phyloP scores from a whole-genome alignment of 2,113 vertebrate species.

The Pipra filicauda region DNA sequence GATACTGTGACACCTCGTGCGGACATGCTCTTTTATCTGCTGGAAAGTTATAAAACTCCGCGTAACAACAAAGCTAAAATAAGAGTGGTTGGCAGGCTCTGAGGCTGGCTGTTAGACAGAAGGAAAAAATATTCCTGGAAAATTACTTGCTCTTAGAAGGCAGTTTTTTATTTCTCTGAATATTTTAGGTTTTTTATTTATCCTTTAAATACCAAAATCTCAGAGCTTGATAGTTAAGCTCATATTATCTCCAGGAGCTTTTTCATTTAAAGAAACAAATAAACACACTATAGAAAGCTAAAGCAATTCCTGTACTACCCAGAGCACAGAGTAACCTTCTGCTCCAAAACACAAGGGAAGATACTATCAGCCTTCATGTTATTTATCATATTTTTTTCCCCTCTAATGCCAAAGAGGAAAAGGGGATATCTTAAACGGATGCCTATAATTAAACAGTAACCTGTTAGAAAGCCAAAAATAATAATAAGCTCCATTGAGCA shows the following conservation, averaged over 20 bases:
- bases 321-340: slow-evolving; percentile 9
- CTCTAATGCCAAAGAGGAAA: slow-evolving; percentile 42
- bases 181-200: neutral
- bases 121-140: slow-evolving; percentile 25
- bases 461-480: slow-evolving; percentile 62
- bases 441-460: slow-evolving; percentile 64
- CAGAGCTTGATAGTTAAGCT: neutral
- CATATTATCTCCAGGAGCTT: neutral
- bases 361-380: neutral
- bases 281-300: neutral
- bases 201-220: slow-evolving; percentile 9
- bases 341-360: neutral
- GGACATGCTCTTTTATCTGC: slow-evolving; percentile 54
- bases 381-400: neutral
- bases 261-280: slow-evolving; percentile 17
- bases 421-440: slow-evolving; percentile 55
- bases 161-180: neutral
- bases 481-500: slow-evolving; percentile 53
- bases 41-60: slow-evolving; percentile 61
- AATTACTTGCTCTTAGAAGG: neutral
- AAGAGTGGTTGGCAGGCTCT: slow-evolving; percentile 57
- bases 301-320: neutral
- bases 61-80: slow-evolving; percentile 53
- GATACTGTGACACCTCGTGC: slow-evolving; percentile 44
- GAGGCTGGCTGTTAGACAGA: slow-evolving; percentile 41